These are phyloP conservation scores for Pararge aegeria DNA, from an alignment of 1,140 invertebrate species.

Conservation along the genomic window DNA sequence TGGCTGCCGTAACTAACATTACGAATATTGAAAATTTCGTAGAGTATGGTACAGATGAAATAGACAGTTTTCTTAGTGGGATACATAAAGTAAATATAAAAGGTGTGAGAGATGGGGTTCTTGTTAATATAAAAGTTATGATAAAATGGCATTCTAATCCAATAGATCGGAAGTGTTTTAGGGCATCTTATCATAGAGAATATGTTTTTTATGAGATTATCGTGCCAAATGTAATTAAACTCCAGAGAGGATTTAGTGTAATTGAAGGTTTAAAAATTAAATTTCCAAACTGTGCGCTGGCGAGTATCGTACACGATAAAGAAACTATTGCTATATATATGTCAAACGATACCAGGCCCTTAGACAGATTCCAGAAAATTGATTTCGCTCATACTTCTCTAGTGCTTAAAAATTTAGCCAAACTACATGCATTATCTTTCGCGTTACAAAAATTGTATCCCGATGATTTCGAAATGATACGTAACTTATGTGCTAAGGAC, in stretches of 20 bases:
- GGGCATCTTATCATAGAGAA: slow-evolving; percentile 50
- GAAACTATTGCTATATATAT: slow-evolving; percentile 44
- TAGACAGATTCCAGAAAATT: slow-evolving; percentile 46
- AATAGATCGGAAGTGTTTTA: slow-evolving; percentile 39
- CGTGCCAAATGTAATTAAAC: slow-evolving; percentile 44
- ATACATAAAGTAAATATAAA: slow-evolving; percentile 45
- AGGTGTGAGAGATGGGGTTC: slow-evolving; percentile 40
- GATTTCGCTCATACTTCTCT: slow-evolving; percentile 50
- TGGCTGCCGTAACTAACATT: slow-evolving; percentile 42
- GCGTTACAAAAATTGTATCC: slow-evolving; percentile 43
- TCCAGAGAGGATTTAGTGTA: slow-evolving; percentile 42
- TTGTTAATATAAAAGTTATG: slow-evolving; percentile 40
- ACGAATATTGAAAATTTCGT: slow-evolving; percentile 42
- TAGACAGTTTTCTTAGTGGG: slow-evolving; percentile 46
- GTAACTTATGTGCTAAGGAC: slow-evolving; percentile 38
- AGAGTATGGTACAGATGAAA: slow-evolving; percentile 40
- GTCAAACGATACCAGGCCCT: slow-evolving; percentile 25
- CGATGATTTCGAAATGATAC: slow-evolving; percentile 44
- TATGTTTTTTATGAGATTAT: slow-evolving; percentile 39
- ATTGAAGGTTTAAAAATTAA: slow-evolving; percentile 61
- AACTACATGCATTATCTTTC: slow-evolving; percentile 65
- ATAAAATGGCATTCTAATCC: slow-evolving; percentile 53
- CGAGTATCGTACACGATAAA: slow-evolving; percentile 42
- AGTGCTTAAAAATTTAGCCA: slow-evolving; percentile 59
- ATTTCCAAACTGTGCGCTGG: slow-evolving; percentile 51